phyloP scores from a whole-genome alignment of 2,888 invertebrate species.

The Alcis repandata region DNA sequence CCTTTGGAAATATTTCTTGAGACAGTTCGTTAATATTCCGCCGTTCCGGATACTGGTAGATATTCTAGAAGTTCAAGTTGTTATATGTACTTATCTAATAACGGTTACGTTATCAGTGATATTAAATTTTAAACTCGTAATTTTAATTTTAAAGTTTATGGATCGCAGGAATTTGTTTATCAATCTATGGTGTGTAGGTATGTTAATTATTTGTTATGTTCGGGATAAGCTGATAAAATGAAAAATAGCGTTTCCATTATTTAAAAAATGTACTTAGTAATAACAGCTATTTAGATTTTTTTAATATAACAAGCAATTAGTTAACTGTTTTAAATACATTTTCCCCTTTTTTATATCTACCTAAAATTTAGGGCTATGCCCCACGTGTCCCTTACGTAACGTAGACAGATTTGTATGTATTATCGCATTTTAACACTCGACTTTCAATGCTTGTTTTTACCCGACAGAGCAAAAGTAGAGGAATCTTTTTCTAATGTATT shows the following conservation, averaged over 20 bases:
- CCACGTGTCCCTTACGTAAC: slow-evolving; percentile 17
- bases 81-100: neutral
- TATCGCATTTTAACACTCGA: neutral
- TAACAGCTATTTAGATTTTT: neutral
- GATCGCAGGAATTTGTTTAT: neutral
- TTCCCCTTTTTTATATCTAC: neutral
- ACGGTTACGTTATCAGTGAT: neutral
- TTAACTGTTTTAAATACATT: neutral
- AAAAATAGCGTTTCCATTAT: neutral
- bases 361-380: neutral
- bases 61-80: too few relatives aligned
- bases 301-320: neutral
- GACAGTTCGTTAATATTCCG: neutral
- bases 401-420: neutral
- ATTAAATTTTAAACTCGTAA: neutral
- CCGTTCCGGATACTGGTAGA: neutral
- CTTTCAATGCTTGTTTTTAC: neutral
- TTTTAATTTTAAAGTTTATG: neutral
- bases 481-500: too few relatives aligned
- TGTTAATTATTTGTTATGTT: slow-evolving; percentile 1
- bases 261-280: neutral
- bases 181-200: neutral
- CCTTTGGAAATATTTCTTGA: slow-evolving; percentile 28
- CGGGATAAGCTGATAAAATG: neutral
- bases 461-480: too few relatives aligned